Percentiles rank a stretch among this genome's conserved stretches.
Evolutionary conservation across 2,888 invertebrate genomes (phyloP).

Genomic region (Plebejus melissa): DNA sequence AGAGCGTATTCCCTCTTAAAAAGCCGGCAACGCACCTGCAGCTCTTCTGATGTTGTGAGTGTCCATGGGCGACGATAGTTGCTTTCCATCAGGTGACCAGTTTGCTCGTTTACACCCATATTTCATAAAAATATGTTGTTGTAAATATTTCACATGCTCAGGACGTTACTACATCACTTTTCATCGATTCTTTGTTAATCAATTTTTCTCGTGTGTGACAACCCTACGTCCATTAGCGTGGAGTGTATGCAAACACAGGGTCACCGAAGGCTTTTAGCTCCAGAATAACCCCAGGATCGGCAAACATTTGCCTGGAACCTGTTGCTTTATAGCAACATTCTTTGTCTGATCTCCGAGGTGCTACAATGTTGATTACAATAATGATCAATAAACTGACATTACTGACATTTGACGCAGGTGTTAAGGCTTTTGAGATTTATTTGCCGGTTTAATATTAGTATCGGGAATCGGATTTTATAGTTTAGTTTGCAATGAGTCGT

Average conservation of each 20-base stretch:
- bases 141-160: too few relatives aligned
- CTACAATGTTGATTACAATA: slow-evolving; percentile 58
- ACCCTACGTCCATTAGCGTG: slow-evolving; percentile 43
- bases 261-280: slow-evolving; percentile 80
- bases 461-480: neutral
- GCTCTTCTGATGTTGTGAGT: too few relatives aligned
- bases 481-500: neutral
- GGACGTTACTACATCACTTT: too few relatives aligned
- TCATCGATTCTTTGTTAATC: too few relatives aligned
- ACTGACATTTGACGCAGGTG: slow-evolving; percentile 32
- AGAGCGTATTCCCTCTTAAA: too few relatives aligned
- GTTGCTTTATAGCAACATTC: slow-evolving; percentile 74
- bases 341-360: slow-evolving; percentile 56
- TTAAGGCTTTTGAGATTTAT: slow-evolving; percentile 13
- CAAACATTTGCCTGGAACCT: slow-evolving; percentile 77
- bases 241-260: slow-evolving; percentile 78
- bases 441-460: neutral
- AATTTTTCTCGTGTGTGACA: neutral
- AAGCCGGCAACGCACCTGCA: too few relatives aligned
- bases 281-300: slow-evolving; percentile 78
- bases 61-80: too few relatives aligned
- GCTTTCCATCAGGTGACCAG: too few relatives aligned
- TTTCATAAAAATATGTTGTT: too few relatives aligned
- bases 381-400: slow-evolving; percentile 40
- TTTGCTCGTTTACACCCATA: too few relatives aligned